Percentiles rank a stretch among this genome's conserved stretches.
Evolutionary conservation across 2,888 invertebrate species (phyloP).

Genomic region (Ephialtes manifestator): DNA sequence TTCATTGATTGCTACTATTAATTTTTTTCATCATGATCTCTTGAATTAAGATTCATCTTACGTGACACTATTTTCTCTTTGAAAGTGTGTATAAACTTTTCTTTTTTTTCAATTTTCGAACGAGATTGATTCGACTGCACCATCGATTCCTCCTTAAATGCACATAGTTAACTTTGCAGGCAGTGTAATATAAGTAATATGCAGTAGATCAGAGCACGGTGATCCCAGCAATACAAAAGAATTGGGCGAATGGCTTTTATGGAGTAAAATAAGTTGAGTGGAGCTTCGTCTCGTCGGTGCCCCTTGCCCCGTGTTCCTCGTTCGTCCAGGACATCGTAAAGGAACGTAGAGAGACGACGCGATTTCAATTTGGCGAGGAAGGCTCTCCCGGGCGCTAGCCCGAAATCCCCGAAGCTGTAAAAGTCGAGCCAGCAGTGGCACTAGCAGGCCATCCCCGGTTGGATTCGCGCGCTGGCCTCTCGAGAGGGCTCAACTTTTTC

Average conservation of each 20-base stretch:
- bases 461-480: conserved; percentile 55
- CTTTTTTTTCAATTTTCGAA: too few relatives aligned
- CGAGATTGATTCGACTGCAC: too few relatives aligned
- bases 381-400: conserved; percentile 65
- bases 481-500: conserved; percentile 56
- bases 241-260: conserved; percentile 28
- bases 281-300: conserved; percentile 16
- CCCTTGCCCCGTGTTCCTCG: background rate
- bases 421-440: conserved; percentile 64
- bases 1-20: too few relatives aligned
- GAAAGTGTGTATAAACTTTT: too few relatives aligned
- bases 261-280: conserved; percentile 40
- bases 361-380: conserved; percentile 72
- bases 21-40: too few relatives aligned
- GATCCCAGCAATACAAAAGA: conserved; percentile 16
- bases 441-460: conserved; percentile 37
- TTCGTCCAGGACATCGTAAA: conserved; percentile 46
- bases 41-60: too few relatives aligned
- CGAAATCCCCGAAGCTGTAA: conserved; percentile 69
- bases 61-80: too few relatives aligned
- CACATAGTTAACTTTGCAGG: background rate
- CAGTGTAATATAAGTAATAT: background rate
- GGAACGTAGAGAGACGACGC: conserved; percentile 59
- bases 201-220: background rate
- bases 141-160: too few relatives aligned